Percentiles rank a stretch among this genome's conserved stretches.
Conservation (phyloP, 2,888 invertebrate species). For the Cremastobaeus sp. region DNA sequence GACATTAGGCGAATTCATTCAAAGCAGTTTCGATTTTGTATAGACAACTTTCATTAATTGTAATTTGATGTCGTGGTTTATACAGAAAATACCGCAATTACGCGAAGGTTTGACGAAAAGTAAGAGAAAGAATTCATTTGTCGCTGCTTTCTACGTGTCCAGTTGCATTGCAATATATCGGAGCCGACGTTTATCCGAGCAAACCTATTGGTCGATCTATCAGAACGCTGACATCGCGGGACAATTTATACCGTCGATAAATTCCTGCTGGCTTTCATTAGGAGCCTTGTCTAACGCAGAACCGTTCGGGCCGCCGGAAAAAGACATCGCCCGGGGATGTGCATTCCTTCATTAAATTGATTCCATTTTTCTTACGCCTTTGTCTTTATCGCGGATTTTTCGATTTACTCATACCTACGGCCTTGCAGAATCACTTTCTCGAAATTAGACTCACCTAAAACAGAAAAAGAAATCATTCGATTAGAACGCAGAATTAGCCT, state of each 20-base stretch:
- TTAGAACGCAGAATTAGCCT: too few relatives aligned
- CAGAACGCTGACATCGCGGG: slow-evolving; percentile 61
- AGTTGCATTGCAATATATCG: slow-evolving; percentile 48
- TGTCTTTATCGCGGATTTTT: background rate
- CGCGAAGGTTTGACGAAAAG: slow-evolving; percentile 11
- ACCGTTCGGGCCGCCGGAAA: slow-evolving; percentile 38
- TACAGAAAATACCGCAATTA: slow-evolving; percentile 20
- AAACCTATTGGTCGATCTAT: slow-evolving; percentile 64
- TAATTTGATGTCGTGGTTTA: background rate
- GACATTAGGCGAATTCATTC: too few relatives aligned
- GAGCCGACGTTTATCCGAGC: slow-evolving; percentile 58
- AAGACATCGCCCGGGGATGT: slow-evolving; percentile 44
- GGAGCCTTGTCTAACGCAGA: slow-evolving; percentile 66
- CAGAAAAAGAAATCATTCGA: too few relatives aligned
- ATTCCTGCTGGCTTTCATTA: slow-evolving; percentile 76
- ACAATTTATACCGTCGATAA: slow-evolving; percentile 75
- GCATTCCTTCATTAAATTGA: slow-evolving; percentile 52
- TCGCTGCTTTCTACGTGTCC: slow-evolving; percentile 22
- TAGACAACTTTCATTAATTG: background rate
- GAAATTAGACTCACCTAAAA: slow-evolving; percentile 14
- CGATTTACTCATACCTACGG: too few relatives aligned
- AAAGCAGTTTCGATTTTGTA: too few relatives aligned
- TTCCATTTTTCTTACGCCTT: slow-evolving; percentile 46
- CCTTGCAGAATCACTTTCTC: slow-evolving; percentile 57
- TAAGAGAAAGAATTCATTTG: slow-evolving; percentile 28